These are phyloP conservation scores for Microplitis manilae DNA, from an alignment of 2,888 invertebrate species.

Conservation along the genomic window DNA sequence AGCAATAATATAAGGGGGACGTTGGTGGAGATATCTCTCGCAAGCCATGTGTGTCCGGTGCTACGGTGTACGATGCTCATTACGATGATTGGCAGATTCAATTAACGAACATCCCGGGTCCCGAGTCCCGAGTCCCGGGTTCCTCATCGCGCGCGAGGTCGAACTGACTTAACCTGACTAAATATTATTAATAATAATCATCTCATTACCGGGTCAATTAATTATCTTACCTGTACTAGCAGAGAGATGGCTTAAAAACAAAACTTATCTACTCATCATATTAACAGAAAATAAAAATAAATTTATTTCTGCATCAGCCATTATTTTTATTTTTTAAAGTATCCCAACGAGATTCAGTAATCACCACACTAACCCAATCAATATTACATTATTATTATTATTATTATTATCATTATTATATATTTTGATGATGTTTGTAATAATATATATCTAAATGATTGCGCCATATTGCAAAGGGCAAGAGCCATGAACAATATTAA, in stretches of 20 bases:
- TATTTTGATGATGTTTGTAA: background rate
- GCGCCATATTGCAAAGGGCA: slow-evolving; percentile 18
- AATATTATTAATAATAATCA: slow-evolving; percentile 72
- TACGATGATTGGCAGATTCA: slow-evolving; percentile 87
- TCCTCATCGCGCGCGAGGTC: slow-evolving; percentile 63
- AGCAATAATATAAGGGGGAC: slow-evolving; percentile 21
- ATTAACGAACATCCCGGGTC: slow-evolving; percentile 74
- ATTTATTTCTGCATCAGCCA: no score
- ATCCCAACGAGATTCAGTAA: no score
- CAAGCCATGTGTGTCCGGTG: slow-evolving; percentile 42
- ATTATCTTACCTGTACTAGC: slow-evolving; percentile 59
- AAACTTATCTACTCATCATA: background rate
- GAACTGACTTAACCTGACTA: slow-evolving; percentile 68
- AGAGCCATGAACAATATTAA: slow-evolving; percentile 60
- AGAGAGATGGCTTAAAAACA: background rate
- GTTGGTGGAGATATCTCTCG: slow-evolving; percentile 15
- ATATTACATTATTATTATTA: background rate
- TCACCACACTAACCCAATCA: background rate
- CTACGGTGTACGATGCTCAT: slow-evolving; percentile 75
- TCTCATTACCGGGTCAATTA: slow-evolving; percentile 70
- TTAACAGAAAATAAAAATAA: background rate
- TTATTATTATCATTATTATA: background rate
- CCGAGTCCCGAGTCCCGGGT: slow-evolving; percentile 45
- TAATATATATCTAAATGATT: background rate
- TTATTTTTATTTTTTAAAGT: no score